Conservation (phyloP, 2,113 vertebrate species). For the Bubo scandiacus region DNA sequence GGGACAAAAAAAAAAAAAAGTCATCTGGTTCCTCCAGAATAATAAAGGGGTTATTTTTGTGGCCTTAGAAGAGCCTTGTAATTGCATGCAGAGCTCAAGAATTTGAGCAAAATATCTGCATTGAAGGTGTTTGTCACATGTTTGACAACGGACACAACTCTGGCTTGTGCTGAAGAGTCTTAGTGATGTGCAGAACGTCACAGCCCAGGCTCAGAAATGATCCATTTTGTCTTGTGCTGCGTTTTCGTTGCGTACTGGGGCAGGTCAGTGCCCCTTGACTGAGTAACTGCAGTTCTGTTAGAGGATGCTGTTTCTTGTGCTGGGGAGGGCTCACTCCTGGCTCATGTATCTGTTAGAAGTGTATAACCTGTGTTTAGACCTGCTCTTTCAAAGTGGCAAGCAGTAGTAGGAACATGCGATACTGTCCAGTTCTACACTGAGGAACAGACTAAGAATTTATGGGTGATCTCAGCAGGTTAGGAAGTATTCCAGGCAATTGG, state of each 20-base stretch:
- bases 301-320: background rate
- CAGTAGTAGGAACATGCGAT: background rate
- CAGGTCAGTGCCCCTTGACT: background rate
- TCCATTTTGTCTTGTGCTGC: rapidly evolving
- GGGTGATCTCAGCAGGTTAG: background rate
- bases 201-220: background rate
- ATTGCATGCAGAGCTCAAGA: background rate
- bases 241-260: rapidly evolving
- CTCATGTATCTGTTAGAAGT: background rate
- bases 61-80: background rate
- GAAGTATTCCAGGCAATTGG: rapidly evolving
- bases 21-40: background rate
- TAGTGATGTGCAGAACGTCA: background rate
- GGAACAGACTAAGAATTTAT: background rate
- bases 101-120: background rate
- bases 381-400: background rate
- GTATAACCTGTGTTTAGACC: background rate
- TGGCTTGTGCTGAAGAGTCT: background rate
- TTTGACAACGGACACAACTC: background rate
- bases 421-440: background rate
- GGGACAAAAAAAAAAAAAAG: background rate
- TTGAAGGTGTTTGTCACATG: background rate
- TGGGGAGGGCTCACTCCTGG: background rate
- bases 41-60: background rate
- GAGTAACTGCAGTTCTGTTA: background rate